phyloP scores from a whole-genome alignment of 2,888 invertebrate genomes.

The Syrista parreyssii region DNA sequence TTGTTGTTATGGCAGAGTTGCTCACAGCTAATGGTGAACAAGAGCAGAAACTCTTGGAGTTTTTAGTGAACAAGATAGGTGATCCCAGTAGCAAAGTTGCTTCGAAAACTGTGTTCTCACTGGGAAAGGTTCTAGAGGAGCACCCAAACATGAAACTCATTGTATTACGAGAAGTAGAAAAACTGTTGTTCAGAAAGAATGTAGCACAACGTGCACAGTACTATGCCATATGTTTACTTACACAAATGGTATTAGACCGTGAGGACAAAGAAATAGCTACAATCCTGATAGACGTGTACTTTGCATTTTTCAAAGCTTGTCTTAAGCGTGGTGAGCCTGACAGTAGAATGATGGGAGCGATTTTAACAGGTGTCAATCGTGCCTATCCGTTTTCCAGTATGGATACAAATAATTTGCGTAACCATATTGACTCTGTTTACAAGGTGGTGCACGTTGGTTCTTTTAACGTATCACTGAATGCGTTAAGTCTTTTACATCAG shows the following conservation, averaged over 20 bases:
- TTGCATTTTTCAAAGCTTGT: slow-evolving; percentile 94
- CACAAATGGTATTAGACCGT: slow-evolving; percentile 82
- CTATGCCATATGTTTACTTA: slow-evolving; percentile 92
- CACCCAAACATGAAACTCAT: slow-evolving; percentile 94
- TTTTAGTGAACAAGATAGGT: slow-evolving; percentile 94
- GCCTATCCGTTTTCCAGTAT: slow-evolving; percentile 86
- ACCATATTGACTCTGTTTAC: slow-evolving; percentile 82
- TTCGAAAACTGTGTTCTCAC: slow-evolving; percentile 86
- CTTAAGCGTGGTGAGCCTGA: slow-evolving; percentile 88
- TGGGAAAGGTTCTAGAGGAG: slow-evolving; percentile 82
- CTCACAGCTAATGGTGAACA: slow-evolving; percentile 85
- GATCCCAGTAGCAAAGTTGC: slow-evolving; percentile 92
- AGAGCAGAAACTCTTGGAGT: slow-evolving; percentile 83
- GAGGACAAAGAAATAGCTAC: slow-evolving; percentile 82
- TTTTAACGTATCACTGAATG: slow-evolving; percentile 76
- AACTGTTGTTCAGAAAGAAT: slow-evolving; percentile 89
- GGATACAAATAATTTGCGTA: slow-evolving; percentile 69
- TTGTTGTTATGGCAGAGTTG: slow-evolving; percentile 79
- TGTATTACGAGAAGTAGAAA: slow-evolving; percentile 89
- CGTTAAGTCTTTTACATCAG: slow-evolving; percentile 69
- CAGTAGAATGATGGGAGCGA: slow-evolving; percentile 84
- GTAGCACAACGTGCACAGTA: slow-evolving; percentile 89
- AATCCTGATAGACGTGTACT: slow-evolving; percentile 90
- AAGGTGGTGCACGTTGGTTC: slow-evolving; percentile 83
- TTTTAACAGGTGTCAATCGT: slow-evolving; percentile 85